phyloP scores from a whole-genome alignment of 2,888 invertebrate genomes.

The Nyleta sp. region DNA sequence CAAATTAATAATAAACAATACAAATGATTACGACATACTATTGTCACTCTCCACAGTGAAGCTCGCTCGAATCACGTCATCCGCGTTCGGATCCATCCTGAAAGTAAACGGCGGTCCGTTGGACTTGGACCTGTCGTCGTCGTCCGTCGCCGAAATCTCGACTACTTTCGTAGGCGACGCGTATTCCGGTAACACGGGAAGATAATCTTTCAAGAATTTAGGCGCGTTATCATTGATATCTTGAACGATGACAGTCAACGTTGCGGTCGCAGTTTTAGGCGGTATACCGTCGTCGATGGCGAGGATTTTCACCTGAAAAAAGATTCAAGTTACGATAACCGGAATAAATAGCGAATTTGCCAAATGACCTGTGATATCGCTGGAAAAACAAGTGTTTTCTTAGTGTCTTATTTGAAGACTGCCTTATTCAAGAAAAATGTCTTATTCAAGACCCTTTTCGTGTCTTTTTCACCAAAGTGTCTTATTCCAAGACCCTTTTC shows the following conservation, averaged over 20 bases:
- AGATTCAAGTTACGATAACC: too few species aligned
- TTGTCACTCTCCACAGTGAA: slow-evolving; percentile 99
- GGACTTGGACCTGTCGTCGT: slow-evolving; percentile 96
- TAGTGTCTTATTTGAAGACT: too few species aligned
- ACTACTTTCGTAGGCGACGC: slow-evolving; percentile 95
- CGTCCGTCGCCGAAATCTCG: slow-evolving; percentile 96
- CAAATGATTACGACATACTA: too few species aligned
- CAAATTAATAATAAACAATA: too few species aligned
- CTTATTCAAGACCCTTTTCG: too few species aligned
- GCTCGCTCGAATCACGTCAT: slow-evolving; percentile 95
- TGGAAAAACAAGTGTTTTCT: too few species aligned
- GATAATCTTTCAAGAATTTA: slow-evolving; percentile 95
- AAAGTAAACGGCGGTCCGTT: slow-evolving; percentile 99
- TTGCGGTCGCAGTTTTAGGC: slow-evolving; percentile 96
- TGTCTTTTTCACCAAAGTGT: too few species aligned
- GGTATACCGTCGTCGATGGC: slow-evolving; percentile 98
- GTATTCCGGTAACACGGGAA: slow-evolving; percentile 96
- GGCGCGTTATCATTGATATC: slow-evolving; percentile 98
- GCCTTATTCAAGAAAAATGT: too few species aligned
- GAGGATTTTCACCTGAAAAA: slow-evolving; percentile 90
- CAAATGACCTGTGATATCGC: too few species aligned
- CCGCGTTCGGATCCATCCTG: slow-evolving; percentile 95
- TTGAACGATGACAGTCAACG: slow-evolving; percentile 96
- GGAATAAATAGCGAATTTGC: too few species aligned
- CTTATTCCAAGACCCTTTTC: too few species aligned